Conservation (phyloP, 2,797 vertebrate species). For the Urosaurus nigricauda region DNA sequence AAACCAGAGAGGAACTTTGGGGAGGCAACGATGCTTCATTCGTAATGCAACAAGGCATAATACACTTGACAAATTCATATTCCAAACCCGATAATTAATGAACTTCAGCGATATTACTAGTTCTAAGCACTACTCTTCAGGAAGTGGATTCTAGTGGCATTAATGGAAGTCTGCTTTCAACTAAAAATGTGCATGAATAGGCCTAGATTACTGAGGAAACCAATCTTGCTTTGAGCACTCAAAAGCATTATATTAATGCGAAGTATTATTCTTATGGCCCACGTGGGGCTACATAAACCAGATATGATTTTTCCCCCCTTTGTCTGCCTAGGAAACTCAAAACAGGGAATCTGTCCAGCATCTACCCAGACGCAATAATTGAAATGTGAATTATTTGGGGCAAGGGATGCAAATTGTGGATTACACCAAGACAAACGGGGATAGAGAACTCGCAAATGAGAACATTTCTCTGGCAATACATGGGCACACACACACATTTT, state of each 20-base stretch:
- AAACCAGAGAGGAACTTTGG: neutral
- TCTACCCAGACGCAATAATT: neutral
- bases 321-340: neutral
- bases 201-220: neutral
- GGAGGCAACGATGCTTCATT: neutral
- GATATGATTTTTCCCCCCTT: neutral
- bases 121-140: neutral
- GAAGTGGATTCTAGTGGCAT: neutral
- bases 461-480: neutral
- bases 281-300: too few relatives aligned
- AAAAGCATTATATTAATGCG: neutral
- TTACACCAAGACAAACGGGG: too few relatives aligned
- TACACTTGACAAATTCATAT: neutral
- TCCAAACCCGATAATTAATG: slow-evolving; percentile 7
- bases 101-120: neutral
- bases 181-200: neutral
- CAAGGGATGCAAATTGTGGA: neutral
- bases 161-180: neutral
- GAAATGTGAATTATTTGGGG: neutral
- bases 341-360: neutral
- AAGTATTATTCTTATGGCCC: neutral
- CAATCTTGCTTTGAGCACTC: neutral
- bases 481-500: neutral
- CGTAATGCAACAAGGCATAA: neutral
- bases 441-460: neutral